Evolutionary conservation across 2,113 vertebrate genomes (phyloP), one percentile per base, ranked within the genome.

Genomic region (Scopus umbretta): DNA sequence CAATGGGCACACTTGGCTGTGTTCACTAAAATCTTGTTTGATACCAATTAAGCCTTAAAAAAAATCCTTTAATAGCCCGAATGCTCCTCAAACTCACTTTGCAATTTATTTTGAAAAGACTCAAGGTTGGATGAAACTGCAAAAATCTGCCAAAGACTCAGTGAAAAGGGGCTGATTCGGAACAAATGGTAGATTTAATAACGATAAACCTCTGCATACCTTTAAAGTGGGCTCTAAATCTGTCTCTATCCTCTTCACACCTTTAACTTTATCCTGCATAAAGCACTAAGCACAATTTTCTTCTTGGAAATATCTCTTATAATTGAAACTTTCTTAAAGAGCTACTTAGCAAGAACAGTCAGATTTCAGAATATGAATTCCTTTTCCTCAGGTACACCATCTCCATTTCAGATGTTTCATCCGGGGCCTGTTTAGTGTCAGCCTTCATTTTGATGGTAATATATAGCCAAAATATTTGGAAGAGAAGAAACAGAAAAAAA

Each of bases 1-100:
- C 94, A 94, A 67, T 74, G 75, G 93, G 75, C 82, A 92, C 89
- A 93, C 92, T 95, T 94, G 92, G 84, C 93, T 67, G 68, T 86
- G 65, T 92, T 96, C 96, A 92, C 90, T 86, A 96, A 97, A 97
- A 93, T 94, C 96, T 96, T 92, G 86, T 95, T 93, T 97, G 93
- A 97, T 95, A 96, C 92, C 92, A 94, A 96, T 97, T 97, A 97
- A 97, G 92, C 93, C 94, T 91, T 84, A 59, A 96, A 92, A 93
- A 65, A 80, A 62, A 49, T 88, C 87, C 70, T 91, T 94, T 96
- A 96, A 94, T 79, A 93, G 91, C 90, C 83, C 58, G 49, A 92
- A 91, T 80, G 87, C 78, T 88, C 88, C 89, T 94, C 88, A 91
- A 80, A 88, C 67, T 63, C 50, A 92, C 86, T 97, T 84, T 32